phyloP scores from a whole-genome alignment of 2,797 vertebrate genomes.

The Morelia viridis region DNA sequence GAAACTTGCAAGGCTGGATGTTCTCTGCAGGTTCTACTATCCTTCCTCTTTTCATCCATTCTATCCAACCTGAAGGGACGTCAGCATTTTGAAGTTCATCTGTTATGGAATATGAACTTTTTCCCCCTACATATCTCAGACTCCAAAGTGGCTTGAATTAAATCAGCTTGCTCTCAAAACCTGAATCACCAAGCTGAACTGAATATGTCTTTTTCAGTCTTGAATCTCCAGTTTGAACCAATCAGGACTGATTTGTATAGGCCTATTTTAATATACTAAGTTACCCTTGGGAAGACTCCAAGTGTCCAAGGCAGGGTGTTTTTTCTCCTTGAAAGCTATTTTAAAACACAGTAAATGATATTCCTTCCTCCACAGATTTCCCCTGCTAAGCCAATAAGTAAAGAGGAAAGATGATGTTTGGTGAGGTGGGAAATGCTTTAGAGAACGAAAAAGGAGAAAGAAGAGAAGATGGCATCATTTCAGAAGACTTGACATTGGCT shows the following conservation, averaged over 20 bases:
- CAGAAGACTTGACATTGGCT: background rate
- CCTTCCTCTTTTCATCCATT: background rate
- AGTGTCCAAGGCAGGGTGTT: background rate
- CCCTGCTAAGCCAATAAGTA: background rate
- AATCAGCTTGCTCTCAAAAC: background rate
- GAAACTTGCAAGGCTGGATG: background rate
- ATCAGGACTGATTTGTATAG: background rate
- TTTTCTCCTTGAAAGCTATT: background rate
- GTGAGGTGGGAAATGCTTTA: background rate
- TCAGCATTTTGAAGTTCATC: background rate
- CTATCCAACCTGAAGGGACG: background rate
- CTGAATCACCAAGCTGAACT: background rate
- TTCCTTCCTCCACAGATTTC: background rate
- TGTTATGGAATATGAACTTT: background rate
- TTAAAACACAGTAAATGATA: background rate
- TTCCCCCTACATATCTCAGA: background rate
- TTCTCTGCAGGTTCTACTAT: background rate
- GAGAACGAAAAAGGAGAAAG: background rate
- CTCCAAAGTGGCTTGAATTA: background rate
- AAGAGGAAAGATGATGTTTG: background rate
- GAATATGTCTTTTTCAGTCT: background rate
- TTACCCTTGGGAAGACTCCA: background rate
- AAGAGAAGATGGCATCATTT: background rate
- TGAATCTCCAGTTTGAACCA: background rate
- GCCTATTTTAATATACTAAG: background rate